Conservation (phyloP, 2,888 invertebrate species). For the Nycteola revayana region DNA sequence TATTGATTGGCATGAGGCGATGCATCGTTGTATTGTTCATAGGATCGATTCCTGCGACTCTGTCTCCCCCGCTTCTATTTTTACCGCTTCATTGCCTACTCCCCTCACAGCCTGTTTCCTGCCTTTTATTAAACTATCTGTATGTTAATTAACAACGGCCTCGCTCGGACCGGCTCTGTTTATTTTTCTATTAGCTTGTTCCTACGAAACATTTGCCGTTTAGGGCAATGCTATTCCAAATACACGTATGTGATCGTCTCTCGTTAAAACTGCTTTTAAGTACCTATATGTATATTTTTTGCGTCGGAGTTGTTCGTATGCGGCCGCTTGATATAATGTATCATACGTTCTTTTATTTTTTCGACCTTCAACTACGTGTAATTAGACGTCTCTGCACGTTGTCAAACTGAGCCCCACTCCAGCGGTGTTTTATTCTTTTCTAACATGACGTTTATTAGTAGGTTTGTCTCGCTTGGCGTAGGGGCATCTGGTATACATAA, state of each 20-base stretch:
- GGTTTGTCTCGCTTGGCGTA: conserved; percentile 64
- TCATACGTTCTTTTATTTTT: conserved; percentile 50
- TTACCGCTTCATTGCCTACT: conserved; percentile 81
- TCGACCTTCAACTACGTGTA: conserved; percentile 74
- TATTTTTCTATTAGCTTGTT: conserved; percentile 70
- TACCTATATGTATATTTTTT: conserved; percentile 19
- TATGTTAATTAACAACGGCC: conserved; percentile 81
- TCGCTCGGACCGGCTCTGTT: conserved; percentile 63
- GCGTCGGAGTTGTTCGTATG: conserved; percentile 8
- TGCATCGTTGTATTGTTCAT: conserved; percentile 66
- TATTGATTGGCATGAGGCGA: conserved; percentile 68
- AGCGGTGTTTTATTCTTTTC: conserved; percentile 54
- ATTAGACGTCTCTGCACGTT: conserved; percentile 72
- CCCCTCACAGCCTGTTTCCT: conserved; percentile 78
- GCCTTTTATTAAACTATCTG: conserved; percentile 81
- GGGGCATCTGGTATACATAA: conserved; percentile 81
- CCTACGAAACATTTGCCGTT: conserved; percentile 58
- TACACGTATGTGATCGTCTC: conserved; percentile 22
- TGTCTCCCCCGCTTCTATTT: conserved; percentile 77
- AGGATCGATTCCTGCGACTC: conserved; percentile 72
- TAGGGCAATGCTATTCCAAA: conserved; percentile 47
- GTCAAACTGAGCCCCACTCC: conserved; percentile 64
- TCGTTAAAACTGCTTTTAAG: conserved; percentile 31
- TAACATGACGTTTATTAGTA: conserved; percentile 49
- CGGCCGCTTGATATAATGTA: conserved; percentile 32